phyloP scores from a whole-genome alignment of 2,888 invertebrate species.

The Microdon myrmicae region DNA sequence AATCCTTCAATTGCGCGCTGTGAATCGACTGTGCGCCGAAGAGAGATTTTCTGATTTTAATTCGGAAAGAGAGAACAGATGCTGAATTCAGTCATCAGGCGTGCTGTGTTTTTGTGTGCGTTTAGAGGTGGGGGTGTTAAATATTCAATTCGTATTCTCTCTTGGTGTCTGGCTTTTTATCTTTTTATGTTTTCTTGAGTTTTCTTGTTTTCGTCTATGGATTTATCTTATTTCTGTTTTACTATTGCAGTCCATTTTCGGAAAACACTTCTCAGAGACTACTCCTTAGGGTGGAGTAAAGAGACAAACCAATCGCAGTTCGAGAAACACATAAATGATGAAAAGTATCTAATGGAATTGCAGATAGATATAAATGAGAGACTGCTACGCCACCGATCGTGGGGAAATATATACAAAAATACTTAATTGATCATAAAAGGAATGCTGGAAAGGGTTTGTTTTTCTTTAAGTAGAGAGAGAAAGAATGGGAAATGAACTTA shows the following conservation, averaged over 20 bases:
- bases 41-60: slow-evolving; percentile 42
- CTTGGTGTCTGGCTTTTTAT: slow-evolving; percentile 1
- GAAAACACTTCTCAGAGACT: slow-evolving; percentile 7
- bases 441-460: neutral
- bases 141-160: neutral
- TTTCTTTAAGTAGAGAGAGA: too few relatives aligned
- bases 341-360: slow-evolving; percentile 25
- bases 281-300: slow-evolving; percentile 47
- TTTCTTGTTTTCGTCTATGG: slow-evolving; percentile 15
- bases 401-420: too few relatives aligned
- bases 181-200: slow-evolving; percentile 24
- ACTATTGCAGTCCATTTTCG: slow-evolving; percentile 34
- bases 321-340: slow-evolving; percentile 35
- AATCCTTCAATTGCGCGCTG: slow-evolving; percentile 16
- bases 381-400: too few relatives aligned
- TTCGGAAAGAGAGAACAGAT: slow-evolving; percentile 39
- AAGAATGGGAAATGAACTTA: slow-evolving; percentile 15
- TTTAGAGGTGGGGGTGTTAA: neutral
- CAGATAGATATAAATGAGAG: slow-evolving; percentile 24
- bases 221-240: slow-evolving; percentile 44
- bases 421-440: slow-evolving; percentile 5
- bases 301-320: slow-evolving; percentile 50
- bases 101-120: slow-evolving; percentile 5
- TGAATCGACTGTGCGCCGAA: slow-evolving; percentile 33
- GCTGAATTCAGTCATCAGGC: too few relatives aligned